Percentiles rank a stretch among this genome's conserved stretches.
Conservation (phyloP, 2,797 vertebrate genomes). For the Cyprinella venusta region DNA sequence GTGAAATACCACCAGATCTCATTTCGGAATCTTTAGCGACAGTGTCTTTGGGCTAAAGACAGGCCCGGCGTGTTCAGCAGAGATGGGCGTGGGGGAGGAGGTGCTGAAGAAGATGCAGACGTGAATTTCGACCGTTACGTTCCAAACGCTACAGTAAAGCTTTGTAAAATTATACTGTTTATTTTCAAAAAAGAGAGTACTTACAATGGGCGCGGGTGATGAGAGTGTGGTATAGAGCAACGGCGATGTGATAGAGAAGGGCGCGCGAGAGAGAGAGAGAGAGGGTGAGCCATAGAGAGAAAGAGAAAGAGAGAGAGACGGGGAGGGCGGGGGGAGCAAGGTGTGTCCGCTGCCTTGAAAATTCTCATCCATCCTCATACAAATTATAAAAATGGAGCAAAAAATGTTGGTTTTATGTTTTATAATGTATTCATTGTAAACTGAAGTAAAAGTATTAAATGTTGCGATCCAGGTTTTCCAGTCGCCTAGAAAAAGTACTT, state of each 20-base stretch:
- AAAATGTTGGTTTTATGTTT: background rate
- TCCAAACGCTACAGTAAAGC: background rate
- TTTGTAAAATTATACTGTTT: background rate
- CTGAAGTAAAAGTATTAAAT: background rate
- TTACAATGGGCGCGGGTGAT: constrained; percentile 36
- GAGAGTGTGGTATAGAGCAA: constrained; percentile 29
- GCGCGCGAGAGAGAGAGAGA: background rate
- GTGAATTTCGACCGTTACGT: constrained; percentile 17
- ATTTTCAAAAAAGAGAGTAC: constrained; percentile 29
- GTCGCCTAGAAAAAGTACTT: background rate
- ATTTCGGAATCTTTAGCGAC: constrained; percentile 11
- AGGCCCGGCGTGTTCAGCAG: constrained; percentile 4
- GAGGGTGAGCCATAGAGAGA: background rate
- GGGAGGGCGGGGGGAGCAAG: constrained; percentile 51
- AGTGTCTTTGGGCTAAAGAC: background rate
- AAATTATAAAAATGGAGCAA: background rate
- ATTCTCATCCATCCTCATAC: constrained; percentile 9
- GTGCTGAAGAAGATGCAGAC: constrained; percentile 40
- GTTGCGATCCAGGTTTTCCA: too few species aligned
- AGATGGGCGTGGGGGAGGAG: constrained; percentile 55
- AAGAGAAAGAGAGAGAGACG: constrained; percentile 17
- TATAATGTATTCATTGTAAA: background rate
- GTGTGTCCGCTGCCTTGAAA: constrained; percentile 56
- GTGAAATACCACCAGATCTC: background rate
- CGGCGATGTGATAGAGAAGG: constrained; percentile 27